Evolutionary conservation across 2,113 vertebrate genomes (phyloP).

Genomic region (Seriola quinqueradiata): DNA sequence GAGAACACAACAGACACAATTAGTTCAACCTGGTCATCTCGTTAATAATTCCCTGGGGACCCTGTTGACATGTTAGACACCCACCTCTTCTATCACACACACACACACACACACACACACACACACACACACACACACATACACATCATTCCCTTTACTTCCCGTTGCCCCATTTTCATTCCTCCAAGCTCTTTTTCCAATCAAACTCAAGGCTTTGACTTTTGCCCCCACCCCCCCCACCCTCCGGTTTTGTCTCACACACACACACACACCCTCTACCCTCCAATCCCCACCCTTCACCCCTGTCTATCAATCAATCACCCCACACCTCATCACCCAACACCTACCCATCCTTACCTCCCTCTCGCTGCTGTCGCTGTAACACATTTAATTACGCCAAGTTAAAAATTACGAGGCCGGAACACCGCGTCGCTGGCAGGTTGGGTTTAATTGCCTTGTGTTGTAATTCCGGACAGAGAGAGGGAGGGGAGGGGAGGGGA

Average conservation of each 20-base stretch:
- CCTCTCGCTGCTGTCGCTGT: constrained; percentile 50
- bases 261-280: not conserved
- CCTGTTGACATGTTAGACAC: constrained; percentile 53
- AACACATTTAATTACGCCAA: constrained; percentile 83
- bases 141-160: not conserved
- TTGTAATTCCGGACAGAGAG: constrained; percentile 75
- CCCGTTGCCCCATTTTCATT: not conserved
- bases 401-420: constrained; percentile 80
- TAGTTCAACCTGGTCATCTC: constrained; percentile 76
- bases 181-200: constrained; percentile 43
- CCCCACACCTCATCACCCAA: constrained; percentile 19
- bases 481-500: not conserved
- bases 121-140: not conserved
- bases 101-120: constrained; percentile 19
- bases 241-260: constrained; percentile 14
- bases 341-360: constrained; percentile 39
- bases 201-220: constrained; percentile 55
- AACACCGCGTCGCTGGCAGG: constrained; percentile 73
- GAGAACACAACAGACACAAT: constrained; percentile 79
- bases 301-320: constrained; percentile 63
- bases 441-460: constrained; percentile 79
- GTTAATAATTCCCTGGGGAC: constrained; percentile 59
- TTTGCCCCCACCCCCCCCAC: constrained; percentile 31
- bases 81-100: not conserved
- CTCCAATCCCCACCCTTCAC: constrained; percentile 4